Conservation (phyloP, 2,113 vertebrate genomes). For the Elaphurus davidianus region DNA sequence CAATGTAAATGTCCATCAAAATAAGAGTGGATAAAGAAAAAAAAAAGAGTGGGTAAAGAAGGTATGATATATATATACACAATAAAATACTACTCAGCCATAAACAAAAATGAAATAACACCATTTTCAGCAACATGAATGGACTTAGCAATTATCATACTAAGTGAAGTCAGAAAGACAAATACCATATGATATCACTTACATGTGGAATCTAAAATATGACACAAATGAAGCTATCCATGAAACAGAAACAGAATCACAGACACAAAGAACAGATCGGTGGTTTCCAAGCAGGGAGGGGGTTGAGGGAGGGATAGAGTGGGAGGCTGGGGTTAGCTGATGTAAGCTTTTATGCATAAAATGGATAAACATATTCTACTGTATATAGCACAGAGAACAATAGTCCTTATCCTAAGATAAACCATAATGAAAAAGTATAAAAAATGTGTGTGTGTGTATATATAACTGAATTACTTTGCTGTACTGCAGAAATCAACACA, state of each 20-base stretch:
- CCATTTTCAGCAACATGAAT: background rate
- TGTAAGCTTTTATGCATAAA: background rate
- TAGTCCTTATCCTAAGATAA: background rate
- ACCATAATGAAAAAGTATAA: background rate
- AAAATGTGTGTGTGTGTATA: background rate
- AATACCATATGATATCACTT: background rate
- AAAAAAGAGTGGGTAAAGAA: background rate
- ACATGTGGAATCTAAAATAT: background rate
- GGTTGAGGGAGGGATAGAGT: background rate
- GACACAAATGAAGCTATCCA: background rate
- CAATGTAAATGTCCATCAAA: background rate
- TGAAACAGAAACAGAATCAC: background rate
- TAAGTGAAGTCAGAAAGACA: background rate
- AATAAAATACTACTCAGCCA: background rate
- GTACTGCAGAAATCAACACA: background rate
- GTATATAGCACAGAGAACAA: background rate
- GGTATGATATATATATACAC: background rate
- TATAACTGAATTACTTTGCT: background rate
- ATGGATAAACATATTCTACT: background rate
- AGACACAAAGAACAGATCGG: background rate
- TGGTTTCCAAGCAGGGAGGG: background rate
- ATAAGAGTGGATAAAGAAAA: background rate
- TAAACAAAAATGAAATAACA: background rate
- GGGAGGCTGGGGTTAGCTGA: background rate
- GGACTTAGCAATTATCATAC: background rate